phyloP scores from a whole-genome alignment of 2,797 vertebrate genomes.

The Clarias laeviceps region DNA sequence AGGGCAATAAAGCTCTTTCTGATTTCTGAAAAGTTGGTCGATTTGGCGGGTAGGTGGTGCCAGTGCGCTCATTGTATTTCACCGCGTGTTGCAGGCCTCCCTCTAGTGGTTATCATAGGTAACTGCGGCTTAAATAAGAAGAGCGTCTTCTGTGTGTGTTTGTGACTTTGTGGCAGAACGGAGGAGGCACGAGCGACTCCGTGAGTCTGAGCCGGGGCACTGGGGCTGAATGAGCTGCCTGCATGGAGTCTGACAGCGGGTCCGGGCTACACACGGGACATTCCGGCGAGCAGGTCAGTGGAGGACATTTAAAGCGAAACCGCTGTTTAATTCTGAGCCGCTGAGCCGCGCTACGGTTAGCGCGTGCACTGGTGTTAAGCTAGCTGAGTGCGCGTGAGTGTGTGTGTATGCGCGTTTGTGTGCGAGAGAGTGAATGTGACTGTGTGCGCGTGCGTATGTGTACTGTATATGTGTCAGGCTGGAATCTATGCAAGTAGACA shows the following conservation, averaged over 20 bases:
- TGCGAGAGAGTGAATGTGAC: not conserved
- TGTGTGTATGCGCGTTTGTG: not conserved
- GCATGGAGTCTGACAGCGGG: constrained; percentile 1
- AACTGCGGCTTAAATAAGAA: not conserved
- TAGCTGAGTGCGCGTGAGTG: not conserved
- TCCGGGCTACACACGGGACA: not conserved
- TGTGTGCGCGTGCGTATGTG: not conserved
- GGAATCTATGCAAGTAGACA: constrained; percentile 29
- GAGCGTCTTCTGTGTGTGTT: constrained; percentile 26
- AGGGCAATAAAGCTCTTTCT: too few species aligned
- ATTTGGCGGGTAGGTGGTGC: not conserved
- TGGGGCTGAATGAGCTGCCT: constrained; percentile 10
- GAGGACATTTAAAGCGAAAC: not conserved
- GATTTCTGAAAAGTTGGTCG: not conserved
- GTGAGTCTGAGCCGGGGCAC: constrained; percentile 1
- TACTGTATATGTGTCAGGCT: not conserved
- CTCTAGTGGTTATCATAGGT: constrained; percentile 15
- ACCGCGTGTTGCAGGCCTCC: not conserved
- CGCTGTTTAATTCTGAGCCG: not conserved
- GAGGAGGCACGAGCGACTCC: constrained; percentile 27
- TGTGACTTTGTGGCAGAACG: constrained; percentile 23
- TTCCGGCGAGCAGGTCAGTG: constrained; percentile 15
- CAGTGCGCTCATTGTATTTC: not conserved
- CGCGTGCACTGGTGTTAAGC: constrained; percentile 9
- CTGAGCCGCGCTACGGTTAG: constrained; percentile 27